Evolutionary conservation across 2,113 vertebrate species (phyloP), one percentile per base, ranked within the genome.

Genomic region (Nothobranchius kuhntae): DNA sequence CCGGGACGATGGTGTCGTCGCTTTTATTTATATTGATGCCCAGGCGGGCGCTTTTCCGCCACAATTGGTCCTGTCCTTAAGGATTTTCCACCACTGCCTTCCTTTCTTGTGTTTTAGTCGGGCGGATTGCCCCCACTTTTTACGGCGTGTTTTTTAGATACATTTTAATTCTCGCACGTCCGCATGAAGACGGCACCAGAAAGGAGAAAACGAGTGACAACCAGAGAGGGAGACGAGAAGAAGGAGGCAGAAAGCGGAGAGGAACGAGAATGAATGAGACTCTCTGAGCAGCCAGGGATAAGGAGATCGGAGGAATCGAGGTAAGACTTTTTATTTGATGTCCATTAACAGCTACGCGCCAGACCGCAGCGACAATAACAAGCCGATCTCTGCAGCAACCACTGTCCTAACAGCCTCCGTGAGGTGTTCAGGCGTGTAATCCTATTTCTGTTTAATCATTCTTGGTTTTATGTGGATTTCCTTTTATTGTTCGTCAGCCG

Each of bases 101-200:
- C 48, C 59, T 68, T 51, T 61, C 61, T 71, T 35, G 17, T 40
- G 40, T 68, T 61, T 84, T 71, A 78, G 14, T 77, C 46, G 53
- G 61, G 56, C 67, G 78, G 68, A 65, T 15, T 0, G 1, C 21
- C 1, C 7, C 40, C 15, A 38, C 40, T 38, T 17, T 9, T 5
- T 14, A 9, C 61, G 65, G 78, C 64, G 80, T 70, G 78, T 80
- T 76, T 83, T 82, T 83, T 82, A 87, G 87, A 80, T 66, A 79
- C 89, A 91, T 91, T 90, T 92, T 90, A 79, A 93, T 91, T 91
- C 90, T 84, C 89, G 91, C 92, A 92, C 90, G 91, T 92, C 86
- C 77, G 84, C 89, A 90, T 87, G 90, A 92, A 91, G 89, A 91
- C 87, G 81, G 74, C 77, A 87, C 80, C 83, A 83, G 86, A 82